Percentiles rank a stretch among this genome's conserved stretches.
phyloP scores from a whole-genome alignment of 1,140 invertebrate species.

The Pogonognathellus flavescens region DNA sequence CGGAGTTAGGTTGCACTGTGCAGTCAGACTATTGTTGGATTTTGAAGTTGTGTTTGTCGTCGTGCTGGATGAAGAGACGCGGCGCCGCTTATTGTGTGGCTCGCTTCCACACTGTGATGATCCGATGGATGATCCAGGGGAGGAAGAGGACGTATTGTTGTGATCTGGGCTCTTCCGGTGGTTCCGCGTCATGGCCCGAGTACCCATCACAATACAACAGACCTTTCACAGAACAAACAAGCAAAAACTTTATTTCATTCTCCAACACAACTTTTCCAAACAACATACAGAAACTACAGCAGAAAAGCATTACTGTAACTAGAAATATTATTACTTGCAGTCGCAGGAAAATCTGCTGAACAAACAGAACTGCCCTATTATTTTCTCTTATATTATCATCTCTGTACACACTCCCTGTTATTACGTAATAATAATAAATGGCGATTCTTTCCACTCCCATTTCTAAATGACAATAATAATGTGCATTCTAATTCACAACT shows the following conservation, averaged over 20 bases:
- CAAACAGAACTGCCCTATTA: too few species aligned
- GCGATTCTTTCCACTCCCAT: too few species aligned
- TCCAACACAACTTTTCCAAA: constrained; percentile 30
- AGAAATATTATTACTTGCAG: not conserved
- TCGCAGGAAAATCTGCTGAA: not conserved
- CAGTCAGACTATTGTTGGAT: constrained; percentile 30
- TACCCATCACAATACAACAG: constrained; percentile 58
- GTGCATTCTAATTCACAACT: too few species aligned
- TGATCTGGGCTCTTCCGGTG: constrained; percentile 63
- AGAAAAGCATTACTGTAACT: not conserved
- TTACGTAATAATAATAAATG: too few species aligned
- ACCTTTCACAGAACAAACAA: constrained; percentile 51
- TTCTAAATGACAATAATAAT: too few species aligned
- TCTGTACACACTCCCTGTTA: too few species aligned
- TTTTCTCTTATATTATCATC: too few species aligned
- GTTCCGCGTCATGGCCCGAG: constrained; percentile 62
- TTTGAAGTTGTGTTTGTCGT: constrained; percentile 10
- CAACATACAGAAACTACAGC: not conserved
- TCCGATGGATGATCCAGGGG: constrained; percentile 58
- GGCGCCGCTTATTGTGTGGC: constrained; percentile 61
- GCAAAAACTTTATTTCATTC: constrained; percentile 55
- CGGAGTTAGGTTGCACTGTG: constrained; percentile 31
- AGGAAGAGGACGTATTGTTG: constrained; percentile 61
- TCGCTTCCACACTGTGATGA: constrained; percentile 58
- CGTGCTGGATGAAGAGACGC: constrained; percentile 52